phyloP scores from a whole-genome alignment of 2,113 vertebrate species.

The Gambusia holbrooki region DNA sequence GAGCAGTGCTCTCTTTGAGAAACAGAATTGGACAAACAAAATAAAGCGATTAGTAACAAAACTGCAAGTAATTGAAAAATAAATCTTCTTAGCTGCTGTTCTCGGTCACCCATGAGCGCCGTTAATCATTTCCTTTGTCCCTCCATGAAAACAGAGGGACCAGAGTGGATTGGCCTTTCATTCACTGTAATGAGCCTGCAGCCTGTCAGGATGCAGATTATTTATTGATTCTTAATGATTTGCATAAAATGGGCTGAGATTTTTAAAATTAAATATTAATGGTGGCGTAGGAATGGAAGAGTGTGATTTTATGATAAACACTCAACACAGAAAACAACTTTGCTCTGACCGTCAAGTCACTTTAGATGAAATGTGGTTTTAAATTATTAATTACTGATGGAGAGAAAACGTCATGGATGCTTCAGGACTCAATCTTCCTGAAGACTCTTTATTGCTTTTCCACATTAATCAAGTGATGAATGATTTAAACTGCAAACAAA shows the following conservation, averaged over 20 bases:
- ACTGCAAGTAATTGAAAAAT: slow-evolving; percentile 44
- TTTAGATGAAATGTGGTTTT: not conserved
- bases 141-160: slow-evolving; percentile 15
- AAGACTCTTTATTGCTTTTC: not conserved
- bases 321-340: not conserved
- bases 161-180: slow-evolving; percentile 11
- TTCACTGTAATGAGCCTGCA: not conserved
- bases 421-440: not conserved
- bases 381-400: not conserved
- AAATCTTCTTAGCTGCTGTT: slow-evolving; percentile 55
- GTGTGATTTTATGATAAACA: slow-evolving; percentile 7
- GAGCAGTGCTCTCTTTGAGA: too few relatives aligned
- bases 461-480: not conserved
- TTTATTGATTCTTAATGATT: not conserved
- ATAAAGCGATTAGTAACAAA: slow-evolving; percentile 25
- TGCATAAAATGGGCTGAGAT: not conserved
- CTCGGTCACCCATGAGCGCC: slow-evolving; percentile 32
- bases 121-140: slow-evolving; percentile 60
- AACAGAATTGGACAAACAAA: not conserved
- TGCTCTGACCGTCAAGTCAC: not conserved
- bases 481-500: not conserved
- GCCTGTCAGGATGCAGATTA: not conserved
- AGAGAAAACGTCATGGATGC: not conserved
- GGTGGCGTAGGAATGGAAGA: not conserved
- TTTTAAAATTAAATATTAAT: not conserved